These are phyloP conservation scores for Illadopsis cleaveri DNA, from an alignment of 2,113 vertebrate genomes.

Conservation along the genomic window DNA sequence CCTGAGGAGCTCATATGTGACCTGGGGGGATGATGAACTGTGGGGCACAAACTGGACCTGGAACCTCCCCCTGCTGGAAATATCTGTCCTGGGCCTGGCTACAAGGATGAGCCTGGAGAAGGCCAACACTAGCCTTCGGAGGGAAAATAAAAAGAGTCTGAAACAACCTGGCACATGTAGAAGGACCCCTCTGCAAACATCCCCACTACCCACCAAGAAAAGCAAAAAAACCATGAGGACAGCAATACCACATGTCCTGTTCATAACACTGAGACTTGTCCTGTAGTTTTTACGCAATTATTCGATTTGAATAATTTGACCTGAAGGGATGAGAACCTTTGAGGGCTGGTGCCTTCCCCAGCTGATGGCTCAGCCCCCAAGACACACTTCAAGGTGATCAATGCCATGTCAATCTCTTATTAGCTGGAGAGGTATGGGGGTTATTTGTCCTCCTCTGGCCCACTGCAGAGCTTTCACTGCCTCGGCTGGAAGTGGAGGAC, in stretches of 20 bases:
- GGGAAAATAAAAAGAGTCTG: background rate
- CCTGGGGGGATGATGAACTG: background rate
- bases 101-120: background rate
- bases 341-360: background rate
- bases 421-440: rapidly evolving
- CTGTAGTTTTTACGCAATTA: background rate
- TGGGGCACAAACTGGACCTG: background rate
- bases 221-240: rapidly evolving
- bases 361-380: rapidly evolving
- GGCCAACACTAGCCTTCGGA: rapidly evolving
- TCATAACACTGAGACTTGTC: background rate
- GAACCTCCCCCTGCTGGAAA: rapidly evolving
- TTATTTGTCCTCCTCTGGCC: background rate
- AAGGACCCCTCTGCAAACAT: background rate
- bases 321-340: background rate
- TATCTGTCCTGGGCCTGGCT: no score
- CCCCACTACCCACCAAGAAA: background rate
- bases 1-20: background rate
- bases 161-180: background rate
- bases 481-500: rapidly evolving
- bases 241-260: rapidly evolving
- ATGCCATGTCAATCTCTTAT: background rate
- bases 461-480: rapidly evolving
- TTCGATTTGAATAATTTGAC: background rate
- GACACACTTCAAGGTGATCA: rapidly evolving